Evolutionary conservation across 1,140 invertebrate genomes (phyloP).

Genomic region (Drosophila nebulosa): DNA sequence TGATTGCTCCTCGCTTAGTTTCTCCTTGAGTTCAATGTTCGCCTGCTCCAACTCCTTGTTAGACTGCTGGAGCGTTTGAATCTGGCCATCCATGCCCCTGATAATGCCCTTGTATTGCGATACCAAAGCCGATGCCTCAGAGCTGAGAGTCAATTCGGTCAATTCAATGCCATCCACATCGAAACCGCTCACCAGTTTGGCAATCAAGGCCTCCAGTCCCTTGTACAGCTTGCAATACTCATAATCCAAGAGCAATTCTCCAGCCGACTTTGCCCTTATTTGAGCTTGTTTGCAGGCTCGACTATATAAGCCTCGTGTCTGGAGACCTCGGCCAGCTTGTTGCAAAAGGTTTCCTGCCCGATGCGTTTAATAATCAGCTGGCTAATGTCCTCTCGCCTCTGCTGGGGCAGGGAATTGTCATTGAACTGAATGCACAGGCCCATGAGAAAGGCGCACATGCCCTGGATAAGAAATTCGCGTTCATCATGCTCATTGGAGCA

Average conservation of each 20-base stretch:
- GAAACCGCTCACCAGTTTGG: conserved; percentile 69
- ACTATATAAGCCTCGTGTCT: conserved; percentile 95
- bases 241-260: conserved; percentile 95
- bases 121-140: conserved; percentile 84
- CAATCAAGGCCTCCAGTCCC: conserved; percentile 84
- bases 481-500: conserved; percentile 92
- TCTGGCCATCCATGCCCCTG: conserved; percentile 90
- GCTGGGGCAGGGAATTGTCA: conserved; percentile 91
- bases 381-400: conserved; percentile 90
- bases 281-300: conserved; percentile 96
- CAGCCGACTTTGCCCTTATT: conserved; percentile 87
- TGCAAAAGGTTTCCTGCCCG: conserved; percentile 93
- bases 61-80: conserved; percentile 85
- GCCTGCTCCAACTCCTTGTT: conserved; percentile 82
- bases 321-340: conserved; percentile 92
- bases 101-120: conserved; percentile 94
- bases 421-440: conserved; percentile 96
- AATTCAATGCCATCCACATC: conserved; percentile 81
- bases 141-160: conserved; percentile 82
- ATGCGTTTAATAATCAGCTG: conserved; percentile 94
- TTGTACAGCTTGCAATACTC: conserved; percentile 96
- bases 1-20: conserved; percentile 85
- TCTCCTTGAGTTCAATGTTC: conserved; percentile 83
- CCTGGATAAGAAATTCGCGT: conserved; percentile 92
- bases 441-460: conserved; percentile 96